These are phyloP conservation scores for Anhinga anhinga DNA, from an alignment of 2,113 vertebrate genomes.

Conservation along the genomic window DNA sequence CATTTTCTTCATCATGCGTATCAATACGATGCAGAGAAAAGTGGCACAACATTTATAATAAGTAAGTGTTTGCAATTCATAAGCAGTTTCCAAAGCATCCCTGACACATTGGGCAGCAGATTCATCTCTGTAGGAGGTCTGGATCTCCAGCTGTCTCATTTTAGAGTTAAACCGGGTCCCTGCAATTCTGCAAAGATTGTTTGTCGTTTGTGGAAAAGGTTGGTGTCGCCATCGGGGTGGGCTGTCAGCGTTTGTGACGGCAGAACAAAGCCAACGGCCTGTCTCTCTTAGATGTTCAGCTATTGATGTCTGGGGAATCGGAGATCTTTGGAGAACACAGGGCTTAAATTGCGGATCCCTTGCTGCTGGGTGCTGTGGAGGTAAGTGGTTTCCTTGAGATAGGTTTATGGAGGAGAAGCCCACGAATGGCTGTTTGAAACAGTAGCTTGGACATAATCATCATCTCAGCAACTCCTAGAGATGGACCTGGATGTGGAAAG, in stretches of 20 bases:
- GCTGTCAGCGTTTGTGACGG: fast-evolving
- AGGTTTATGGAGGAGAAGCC: not conserved
- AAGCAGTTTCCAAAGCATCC: not conserved
- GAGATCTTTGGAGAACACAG: not conserved
- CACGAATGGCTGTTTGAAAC: not conserved
- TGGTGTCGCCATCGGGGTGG: not conserved
- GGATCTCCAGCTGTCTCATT: not conserved
- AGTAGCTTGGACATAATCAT: not conserved
- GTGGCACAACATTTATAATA: not conserved
- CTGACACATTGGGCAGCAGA: not conserved
- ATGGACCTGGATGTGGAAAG: not conserved
- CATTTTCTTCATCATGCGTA: not conserved
- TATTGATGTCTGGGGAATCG: not conserved
- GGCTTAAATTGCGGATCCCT: not conserved
- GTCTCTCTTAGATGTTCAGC: not conserved
- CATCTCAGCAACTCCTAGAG: not conserved
- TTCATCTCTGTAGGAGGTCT: not conserved
- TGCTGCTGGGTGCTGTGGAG: not conserved
- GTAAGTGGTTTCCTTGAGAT: not conserved
- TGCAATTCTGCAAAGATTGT: not conserved
- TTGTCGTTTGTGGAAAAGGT: not conserved
- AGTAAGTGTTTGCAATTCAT: not conserved
- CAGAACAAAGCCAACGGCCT: not conserved
- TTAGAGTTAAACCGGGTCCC: not conserved
- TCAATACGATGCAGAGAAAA: not conserved